Percentiles rank a stretch among this genome's conserved stretches.
phyloP scores from a whole-genome alignment of 2,113 vertebrate species.

The Lanius collurio region DNA sequence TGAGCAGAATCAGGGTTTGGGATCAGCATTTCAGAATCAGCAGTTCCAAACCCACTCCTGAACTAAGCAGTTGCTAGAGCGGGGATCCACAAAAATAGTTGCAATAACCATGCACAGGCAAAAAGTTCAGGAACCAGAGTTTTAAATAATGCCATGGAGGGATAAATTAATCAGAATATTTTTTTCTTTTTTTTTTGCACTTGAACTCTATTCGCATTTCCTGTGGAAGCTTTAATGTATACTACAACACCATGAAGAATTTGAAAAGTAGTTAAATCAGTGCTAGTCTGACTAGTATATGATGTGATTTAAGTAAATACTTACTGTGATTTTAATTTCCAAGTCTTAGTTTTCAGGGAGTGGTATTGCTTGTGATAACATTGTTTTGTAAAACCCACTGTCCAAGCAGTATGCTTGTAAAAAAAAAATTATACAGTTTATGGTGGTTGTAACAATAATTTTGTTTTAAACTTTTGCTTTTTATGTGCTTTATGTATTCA shows the following conservation, averaged over 20 bases:
- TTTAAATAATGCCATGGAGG: not conserved
- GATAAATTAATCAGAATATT: not conserved
- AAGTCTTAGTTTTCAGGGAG: conserved; percentile 14
- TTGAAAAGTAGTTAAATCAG: not conserved
- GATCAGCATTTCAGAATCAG: not conserved
- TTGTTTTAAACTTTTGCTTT: conserved; percentile 46
- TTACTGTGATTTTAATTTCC: conserved; percentile 36
- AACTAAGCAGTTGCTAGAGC: not conserved
- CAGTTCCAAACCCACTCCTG: not conserved
- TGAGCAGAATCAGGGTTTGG: not conserved
- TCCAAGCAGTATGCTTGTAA: conserved; percentile 5
- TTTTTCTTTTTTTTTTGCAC: not conserved
- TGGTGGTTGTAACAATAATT: conserved; percentile 23
- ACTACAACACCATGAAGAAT: not conserved
- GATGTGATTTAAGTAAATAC: not conserved
- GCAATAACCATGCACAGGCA: not conserved
- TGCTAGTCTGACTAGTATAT: not conserved
- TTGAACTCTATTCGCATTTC: not conserved
- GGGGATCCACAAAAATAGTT: not conserved
- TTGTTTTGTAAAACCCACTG: not conserved
- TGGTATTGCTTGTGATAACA: not conserved
- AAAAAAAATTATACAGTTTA: not conserved
- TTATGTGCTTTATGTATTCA: conserved; percentile 43
- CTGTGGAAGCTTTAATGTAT: not conserved
- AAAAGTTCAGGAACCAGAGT: not conserved